Base-by-base conservation (phyloP, 2,113 vertebrate species). In the Platanista minor region DNA sequence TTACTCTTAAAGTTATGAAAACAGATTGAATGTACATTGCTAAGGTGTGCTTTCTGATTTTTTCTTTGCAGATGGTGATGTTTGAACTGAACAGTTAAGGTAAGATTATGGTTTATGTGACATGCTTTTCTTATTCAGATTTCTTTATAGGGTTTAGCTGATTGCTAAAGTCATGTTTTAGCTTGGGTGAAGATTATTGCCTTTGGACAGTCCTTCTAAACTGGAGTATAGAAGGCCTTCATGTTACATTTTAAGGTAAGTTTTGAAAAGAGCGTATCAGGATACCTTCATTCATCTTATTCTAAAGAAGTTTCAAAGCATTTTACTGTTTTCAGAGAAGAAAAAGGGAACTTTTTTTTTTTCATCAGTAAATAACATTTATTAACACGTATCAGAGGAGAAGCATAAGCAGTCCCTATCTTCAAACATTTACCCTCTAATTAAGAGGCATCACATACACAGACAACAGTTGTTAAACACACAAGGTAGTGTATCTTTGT, bases 61-160 rank as follows among this genome's bases (percentile, higher is more conserved):
- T 97, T 72, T 87, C 67, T 87, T 93, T 96, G 43, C 87, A 96
- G 96, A 39, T 92, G 59, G 82, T 75, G 87, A 91, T 86, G 87
- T 49, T 94, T 97, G 71, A 91, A 57, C 74, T 96, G 96, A 95
- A 88, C 33, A 94, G 61, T 74, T 97, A 95, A 96, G 91, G 94
- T 96, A 94, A 94, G 77, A 71, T 43, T 89, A 25, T 78, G 90
- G 66, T 46, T 21, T 64, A 14, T 61, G 17, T 64, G 67, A 61
- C 93, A 29, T 43, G 71, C 61, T 78, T 90, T 89, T 95, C 86
- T 92, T 87, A 61, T 8, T 87, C 46, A 66, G 46, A 66, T 67
- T 86, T 95, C 4, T 59, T 84, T 95, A 62, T 75, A 78, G 49
- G 69, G 78, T 93, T 94, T 93, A 88, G 31, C 71, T 77, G 49